Evolutionary conservation across 2,113 vertebrate species (phyloP).

Genomic region (Montifringilla adamsi): DNA sequence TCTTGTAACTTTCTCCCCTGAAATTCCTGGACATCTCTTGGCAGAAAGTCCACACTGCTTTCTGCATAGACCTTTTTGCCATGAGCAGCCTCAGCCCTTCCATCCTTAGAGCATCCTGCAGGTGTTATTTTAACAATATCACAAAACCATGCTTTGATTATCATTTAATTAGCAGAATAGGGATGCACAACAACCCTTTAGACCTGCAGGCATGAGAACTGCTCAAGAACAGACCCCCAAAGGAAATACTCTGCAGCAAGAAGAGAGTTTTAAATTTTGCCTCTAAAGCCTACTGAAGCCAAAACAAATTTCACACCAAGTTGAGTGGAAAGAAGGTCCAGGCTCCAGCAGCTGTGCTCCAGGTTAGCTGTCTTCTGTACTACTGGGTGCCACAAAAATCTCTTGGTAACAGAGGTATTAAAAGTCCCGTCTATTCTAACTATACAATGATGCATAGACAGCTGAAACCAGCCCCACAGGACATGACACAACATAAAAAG

Average conservation of each 20-base stretch:
- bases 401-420: background rate
- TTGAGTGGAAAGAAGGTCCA: background rate
- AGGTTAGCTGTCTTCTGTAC: background rate
- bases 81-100: background rate
- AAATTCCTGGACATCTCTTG: rapidly evolving
- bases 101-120: background rate
- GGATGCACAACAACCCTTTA: background rate
- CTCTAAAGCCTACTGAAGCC: background rate
- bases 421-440: background rate
- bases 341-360: background rate
- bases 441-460: background rate
- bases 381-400: background rate
- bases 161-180: background rate
- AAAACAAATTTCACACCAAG: background rate
- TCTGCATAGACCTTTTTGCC: background rate
- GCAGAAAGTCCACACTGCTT: background rate
- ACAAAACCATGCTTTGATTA: background rate
- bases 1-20: background rate
- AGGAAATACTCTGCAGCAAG: background rate
- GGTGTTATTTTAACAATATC: background rate
- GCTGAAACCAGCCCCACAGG: background rate
- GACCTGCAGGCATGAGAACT: background rate
- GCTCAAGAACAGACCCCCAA: background rate
- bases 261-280: background rate
- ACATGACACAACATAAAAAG: background rate